Percentiles rank a stretch among this genome's conserved stretches.
These are phyloP conservation scores for Tetragonisca angustula DNA, from an alignment of 2,888 invertebrate species.

Conservation along the genomic window DNA sequence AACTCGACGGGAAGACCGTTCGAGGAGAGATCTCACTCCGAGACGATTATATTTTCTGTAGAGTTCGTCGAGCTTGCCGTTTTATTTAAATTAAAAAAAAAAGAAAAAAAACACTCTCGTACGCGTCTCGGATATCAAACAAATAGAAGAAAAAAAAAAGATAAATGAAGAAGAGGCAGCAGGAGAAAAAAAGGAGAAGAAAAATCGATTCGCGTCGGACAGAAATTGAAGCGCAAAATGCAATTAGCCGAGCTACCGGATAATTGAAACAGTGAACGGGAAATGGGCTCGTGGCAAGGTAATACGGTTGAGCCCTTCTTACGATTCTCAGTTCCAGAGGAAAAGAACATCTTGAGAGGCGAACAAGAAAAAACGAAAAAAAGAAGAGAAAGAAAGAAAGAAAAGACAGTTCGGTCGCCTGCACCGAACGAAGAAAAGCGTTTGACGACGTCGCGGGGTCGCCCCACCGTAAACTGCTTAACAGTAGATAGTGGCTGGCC, in stretches of 20 bases:
- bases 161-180: not conserved
- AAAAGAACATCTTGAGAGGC: constrained; percentile 39
- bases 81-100: not conserved
- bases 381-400: not conserved
- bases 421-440: constrained; percentile 41
- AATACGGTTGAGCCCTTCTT: constrained; percentile 53
- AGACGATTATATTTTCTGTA: not conserved
- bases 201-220: constrained; percentile 12
- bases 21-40: too few relatives aligned
- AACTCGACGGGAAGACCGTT: not conserved
- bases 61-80: too few relatives aligned
- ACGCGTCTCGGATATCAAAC: not conserved
- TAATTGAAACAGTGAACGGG: constrained; percentile 57
- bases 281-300: constrained; percentile 45
- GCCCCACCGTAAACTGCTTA: constrained; percentile 69
- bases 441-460: constrained; percentile 62
- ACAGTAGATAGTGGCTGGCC: constrained; percentile 56
- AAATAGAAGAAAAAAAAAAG: not conserved
- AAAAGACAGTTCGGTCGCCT: constrained; percentile 21
- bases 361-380: constrained; percentile 10
- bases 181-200: not conserved
- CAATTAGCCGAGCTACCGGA: constrained; percentile 48
- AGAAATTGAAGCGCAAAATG: constrained; percentile 48
- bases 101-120: not conserved
- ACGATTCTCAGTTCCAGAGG: constrained; percentile 37